Base-by-base conservation (phyloP, 2,888 invertebrate genomes). In the Tetanocera ferruginea region DNA sequence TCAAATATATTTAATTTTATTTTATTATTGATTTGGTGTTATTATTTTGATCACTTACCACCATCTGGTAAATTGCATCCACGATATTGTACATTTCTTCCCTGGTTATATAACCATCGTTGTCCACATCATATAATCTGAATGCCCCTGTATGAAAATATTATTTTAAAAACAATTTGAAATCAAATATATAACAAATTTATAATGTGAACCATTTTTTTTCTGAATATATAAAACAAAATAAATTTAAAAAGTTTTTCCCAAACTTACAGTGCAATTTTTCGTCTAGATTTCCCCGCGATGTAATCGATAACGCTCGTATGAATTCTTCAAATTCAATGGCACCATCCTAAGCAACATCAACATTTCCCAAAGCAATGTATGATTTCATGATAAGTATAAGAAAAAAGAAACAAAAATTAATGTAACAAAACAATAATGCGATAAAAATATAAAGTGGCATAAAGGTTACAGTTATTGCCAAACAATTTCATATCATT, bases 271-370 rank as follows among this genome's bases (percentile, higher is more conserved):
- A 98, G 88, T 98, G 97, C 84, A 98, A 92, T 91, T 98, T 98
- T 90, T 98, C 98, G 88, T 98, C 98, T 84, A 98, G 92, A 90
- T 97, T 97, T 81, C 98, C 98, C 87, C 98, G 92, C 89, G 98
- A 98, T 93, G 98, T 98, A 88, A 98, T 97, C 84, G 98, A 98
- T 81, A 98, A 91, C 77, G 98, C 98, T 89, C 97, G 93, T 88
- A 98, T 98, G 91, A 98, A 98, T 92, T 98, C 98, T 90, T 97
- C 97, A 90, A 98, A 98, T 90, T 98, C 98, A 90, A 98, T 98
- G 86, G 97, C 96, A 80, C 98, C 98, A 90, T 98, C 98, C 98
- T 98, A 92, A 34, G 90, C 90, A 66, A 14, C 66, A 72, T 14
- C 55, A 23, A 23, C 6, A 55, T 4, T 1, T 8, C 4, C 5